phyloP scores from a whole-genome alignment of 2,113 vertebrate genomes.

The Bucco capensis region DNA sequence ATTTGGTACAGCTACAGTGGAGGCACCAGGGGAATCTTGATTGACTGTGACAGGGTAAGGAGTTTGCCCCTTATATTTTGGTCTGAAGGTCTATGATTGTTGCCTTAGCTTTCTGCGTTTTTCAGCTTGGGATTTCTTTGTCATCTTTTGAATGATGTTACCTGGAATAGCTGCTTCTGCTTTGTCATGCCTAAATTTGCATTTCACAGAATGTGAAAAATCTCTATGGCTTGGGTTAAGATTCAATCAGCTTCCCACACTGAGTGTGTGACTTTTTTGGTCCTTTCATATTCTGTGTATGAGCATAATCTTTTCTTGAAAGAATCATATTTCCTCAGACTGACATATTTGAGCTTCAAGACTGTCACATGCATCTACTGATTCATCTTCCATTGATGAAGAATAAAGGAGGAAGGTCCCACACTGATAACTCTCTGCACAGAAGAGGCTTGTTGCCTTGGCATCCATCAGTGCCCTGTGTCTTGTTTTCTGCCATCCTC shows the following conservation, averaged over 20 bases:
- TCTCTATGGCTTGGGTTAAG: conserved; percentile 6
- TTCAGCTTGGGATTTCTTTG: not conserved
- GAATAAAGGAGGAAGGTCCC: conserved; percentile 6
- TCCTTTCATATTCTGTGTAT: conserved; percentile 10
- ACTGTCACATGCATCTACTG: not conserved
- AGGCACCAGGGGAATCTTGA: not conserved
- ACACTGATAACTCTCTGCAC: not conserved
- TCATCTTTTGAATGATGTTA: not conserved
- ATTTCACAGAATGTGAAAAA: not conserved
- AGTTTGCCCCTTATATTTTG: not conserved
- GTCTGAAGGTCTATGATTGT: not conserved
- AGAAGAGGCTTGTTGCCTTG: not conserved
- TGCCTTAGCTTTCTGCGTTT: not conserved
- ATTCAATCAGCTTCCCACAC: conserved; percentile 12
- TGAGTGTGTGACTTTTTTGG: not conserved
- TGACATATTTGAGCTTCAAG: not conserved
- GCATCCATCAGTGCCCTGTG: not conserved
- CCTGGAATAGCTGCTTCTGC: conserved; percentile 3
- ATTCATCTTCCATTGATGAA: conserved; percentile 9
- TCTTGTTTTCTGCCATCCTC: not conserved
- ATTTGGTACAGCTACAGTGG: not conserved
- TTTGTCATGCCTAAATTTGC: conserved; percentile 1
- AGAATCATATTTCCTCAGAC: not conserved
- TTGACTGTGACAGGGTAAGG: not conserved
- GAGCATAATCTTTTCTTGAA: conserved; percentile 4